Conservation (phyloP, 2,797 vertebrate species). For the Triplophysa yarkandensis region DNA sequence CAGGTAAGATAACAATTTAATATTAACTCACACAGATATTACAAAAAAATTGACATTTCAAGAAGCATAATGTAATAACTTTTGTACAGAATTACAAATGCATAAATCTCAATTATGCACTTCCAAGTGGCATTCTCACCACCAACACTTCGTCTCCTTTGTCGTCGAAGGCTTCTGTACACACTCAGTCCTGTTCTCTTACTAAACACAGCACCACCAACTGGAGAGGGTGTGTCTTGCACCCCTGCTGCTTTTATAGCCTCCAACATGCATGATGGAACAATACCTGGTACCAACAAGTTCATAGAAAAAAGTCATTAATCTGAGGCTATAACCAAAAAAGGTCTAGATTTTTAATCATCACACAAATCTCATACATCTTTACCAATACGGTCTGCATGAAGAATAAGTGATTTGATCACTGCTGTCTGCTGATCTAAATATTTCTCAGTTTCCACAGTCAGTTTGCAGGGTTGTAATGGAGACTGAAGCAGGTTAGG, state of each 20-base stretch:
- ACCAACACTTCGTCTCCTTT: constrained; percentile 59
- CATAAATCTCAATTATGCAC: too few relatives aligned
- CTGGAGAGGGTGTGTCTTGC: constrained; percentile 34
- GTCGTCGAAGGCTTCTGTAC: constrained; percentile 52
- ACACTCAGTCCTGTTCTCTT: constrained; percentile 42
- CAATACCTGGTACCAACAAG: constrained; percentile 45
- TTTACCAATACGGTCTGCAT: constrained; percentile 66
- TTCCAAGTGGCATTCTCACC: too few relatives aligned
- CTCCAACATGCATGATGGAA: constrained; percentile 51
- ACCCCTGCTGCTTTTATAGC: constrained; percentile 6
- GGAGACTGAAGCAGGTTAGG: constrained; percentile 67
- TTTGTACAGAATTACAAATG: too few relatives aligned
- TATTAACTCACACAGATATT: too few relatives aligned
- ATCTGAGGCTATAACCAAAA: neutral
- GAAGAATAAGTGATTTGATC: constrained; percentile 61
- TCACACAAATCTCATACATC: constrained; percentile 6
- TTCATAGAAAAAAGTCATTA: neutral
- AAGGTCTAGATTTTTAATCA: neutral
- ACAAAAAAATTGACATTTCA: too few relatives aligned
- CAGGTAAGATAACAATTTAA: too few relatives aligned
- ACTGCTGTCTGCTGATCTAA: constrained; percentile 63
- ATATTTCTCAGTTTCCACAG: constrained; percentile 55
- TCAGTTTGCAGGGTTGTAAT: constrained; percentile 52
- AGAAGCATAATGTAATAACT: too few relatives aligned
- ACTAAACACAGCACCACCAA: constrained; percentile 34